Base-by-base conservation (phyloP, 2,888 invertebrate species). In the Drosophila ezoana region DNA sequence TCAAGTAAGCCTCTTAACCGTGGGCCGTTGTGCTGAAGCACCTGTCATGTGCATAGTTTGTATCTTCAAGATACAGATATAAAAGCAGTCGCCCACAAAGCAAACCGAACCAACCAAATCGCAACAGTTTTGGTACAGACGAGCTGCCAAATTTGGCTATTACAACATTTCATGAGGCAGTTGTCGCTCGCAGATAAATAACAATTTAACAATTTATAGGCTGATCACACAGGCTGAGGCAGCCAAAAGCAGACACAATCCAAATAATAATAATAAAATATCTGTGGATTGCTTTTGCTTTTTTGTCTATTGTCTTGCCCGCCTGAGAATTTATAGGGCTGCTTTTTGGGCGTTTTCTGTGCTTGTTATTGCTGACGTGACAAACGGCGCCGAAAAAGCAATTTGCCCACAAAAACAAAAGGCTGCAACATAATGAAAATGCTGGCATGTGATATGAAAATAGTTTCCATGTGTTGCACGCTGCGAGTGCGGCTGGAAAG, bases 221-320 rank as follows among this genome's bases (percentile, higher is more conserved):
- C 76, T 56, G 82, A 72, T 72, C 80, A 63, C 74, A 76, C 52
- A 73, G 49, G 40, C 61, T 49, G 14, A 53, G 51, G 43, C 67
- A 58, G 35, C 66, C 77, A 77, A 60, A 81, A 37, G 13, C 2
- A 28, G 37, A 49, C 54, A 65, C 57, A 43, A 65, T 45, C 45
- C 45, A 68, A 79, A 73, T 70, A 79, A 79, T 70, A 72, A 68
- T 65, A 32, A 84, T 87, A 85, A 87, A 81, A 76, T 87, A 75
- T 62, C 47, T 43, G 69, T 48, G 40, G 40, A 61, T 52, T 65
- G 28, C 28, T 45, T 23, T 56, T 35, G 4, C 18, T 20, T 20
- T 53, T 43, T 40, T 48, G 44, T 45, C 71, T 41, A 70, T 70
- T 76, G 76, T 65, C 51, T 69, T 61, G 69, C 44, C 69, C 40